A percentile compares a stretch with the other conserved stretches of the same genome.
phyloP scores from a whole-genome alignment of 1,140 invertebrate genomes.

The Ganaspis sp. region DNA sequence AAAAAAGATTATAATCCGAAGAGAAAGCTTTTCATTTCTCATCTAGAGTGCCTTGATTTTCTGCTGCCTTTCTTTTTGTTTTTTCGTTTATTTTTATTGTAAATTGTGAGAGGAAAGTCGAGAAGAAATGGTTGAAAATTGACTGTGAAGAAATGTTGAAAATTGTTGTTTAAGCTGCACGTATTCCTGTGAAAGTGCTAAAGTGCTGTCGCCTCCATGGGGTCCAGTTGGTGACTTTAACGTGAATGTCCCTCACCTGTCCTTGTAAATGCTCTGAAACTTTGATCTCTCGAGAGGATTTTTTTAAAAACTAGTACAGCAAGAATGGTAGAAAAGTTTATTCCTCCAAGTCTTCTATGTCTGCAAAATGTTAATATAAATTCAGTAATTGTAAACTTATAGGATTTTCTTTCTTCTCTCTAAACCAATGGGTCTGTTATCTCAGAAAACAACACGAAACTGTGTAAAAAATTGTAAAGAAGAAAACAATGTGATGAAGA shows the following conservation, averaged over 20 bases:
- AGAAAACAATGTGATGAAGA: too few relatives aligned
- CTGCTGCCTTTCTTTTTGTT: neutral
- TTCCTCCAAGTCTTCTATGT: too few relatives aligned
- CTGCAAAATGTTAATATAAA: too few relatives aligned
- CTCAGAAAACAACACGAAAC: too few relatives aligned
- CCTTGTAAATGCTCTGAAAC: slow-evolving; percentile 1
- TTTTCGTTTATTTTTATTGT: neutral
- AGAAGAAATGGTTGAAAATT: neutral
- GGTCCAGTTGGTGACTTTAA: slow-evolving; percentile 17
- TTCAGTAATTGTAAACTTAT: too few relatives aligned
- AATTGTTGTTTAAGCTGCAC: slow-evolving; percentile 1
- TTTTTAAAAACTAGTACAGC: neutral
- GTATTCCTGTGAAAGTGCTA: slow-evolving; percentile 20
- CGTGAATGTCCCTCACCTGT: slow-evolving; percentile 6
- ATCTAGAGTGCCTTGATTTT: neutral
- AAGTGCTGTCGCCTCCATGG: slow-evolving; percentile 16
- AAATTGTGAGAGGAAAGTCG: neutral
- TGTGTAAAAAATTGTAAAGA: too few relatives aligned
- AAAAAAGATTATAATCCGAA: too few relatives aligned
- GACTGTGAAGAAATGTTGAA: slow-evolving; percentile 7
- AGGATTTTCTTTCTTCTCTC: too few relatives aligned
- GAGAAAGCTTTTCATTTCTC: too few relatives aligned
- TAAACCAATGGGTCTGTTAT: too few relatives aligned
- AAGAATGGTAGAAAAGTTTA: too few relatives aligned
- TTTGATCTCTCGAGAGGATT: slow-evolving; percentile 20